Evolutionary conservation across 35 echinoderm and acorn worm genomes (phyloP).

Genomic region (Heliocidaris tuberculata): DNA sequence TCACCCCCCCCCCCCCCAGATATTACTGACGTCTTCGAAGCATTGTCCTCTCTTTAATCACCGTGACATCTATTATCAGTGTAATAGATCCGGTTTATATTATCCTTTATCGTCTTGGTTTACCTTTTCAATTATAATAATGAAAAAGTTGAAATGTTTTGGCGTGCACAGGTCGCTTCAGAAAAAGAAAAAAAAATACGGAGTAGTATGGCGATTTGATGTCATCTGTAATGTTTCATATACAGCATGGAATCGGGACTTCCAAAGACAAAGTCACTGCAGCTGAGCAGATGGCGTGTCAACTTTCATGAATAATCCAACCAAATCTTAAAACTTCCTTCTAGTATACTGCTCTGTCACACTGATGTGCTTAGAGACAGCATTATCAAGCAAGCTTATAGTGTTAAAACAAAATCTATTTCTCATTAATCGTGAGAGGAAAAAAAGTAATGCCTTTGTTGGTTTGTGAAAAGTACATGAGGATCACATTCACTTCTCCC

Average conservation of each 20-base stretch:
- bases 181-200: neutral
- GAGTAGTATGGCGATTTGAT: neutral
- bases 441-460: neutral
- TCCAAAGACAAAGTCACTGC: neutral
- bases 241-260: neutral
- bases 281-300: conserved; percentile 13
- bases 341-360: neutral
- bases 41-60: neutral
- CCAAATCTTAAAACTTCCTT: neutral
- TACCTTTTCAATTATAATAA: neutral
- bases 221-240: too few relatives aligned
- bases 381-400: neutral
- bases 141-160: neutral
- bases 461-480: neutral
- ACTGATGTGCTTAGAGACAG: neutral
- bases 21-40: neutral
- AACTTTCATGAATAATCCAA: neutral
- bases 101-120: neutral
- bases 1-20: neutral
- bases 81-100: neutral
- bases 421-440: neutral
- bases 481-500: neutral
- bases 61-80: neutral
- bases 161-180: neutral
- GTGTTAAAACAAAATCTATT: neutral